Percentiles rank a stretch among this genome's conserved stretches.
Conservation (phyloP, 2,797 vertebrate species). For the Acanthiza pusilla region DNA sequence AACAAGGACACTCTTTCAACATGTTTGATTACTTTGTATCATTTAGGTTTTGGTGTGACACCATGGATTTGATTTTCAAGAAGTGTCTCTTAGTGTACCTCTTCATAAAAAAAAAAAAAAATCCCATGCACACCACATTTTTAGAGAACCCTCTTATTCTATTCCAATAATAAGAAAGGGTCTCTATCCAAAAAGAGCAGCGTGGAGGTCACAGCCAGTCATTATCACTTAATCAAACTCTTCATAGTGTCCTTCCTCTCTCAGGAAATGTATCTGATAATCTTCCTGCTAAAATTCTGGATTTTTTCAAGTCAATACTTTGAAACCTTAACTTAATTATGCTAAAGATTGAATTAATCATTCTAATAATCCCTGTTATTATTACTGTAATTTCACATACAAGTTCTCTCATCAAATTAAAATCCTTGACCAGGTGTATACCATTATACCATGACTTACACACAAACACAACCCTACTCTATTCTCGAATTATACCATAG, state of each 20-base stretch:
- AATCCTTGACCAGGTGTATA: not conserved
- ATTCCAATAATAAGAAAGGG: not conserved
- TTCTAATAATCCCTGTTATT: not conserved
- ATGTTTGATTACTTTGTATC: slow-evolving; percentile 6
- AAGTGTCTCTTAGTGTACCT: not conserved
- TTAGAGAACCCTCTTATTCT: not conserved
- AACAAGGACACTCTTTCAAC: not conserved
- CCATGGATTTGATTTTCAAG: not conserved
- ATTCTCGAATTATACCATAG: not conserved
- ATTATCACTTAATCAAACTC: not conserved
- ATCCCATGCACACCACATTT: not conserved
- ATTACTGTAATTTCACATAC: not conserved
- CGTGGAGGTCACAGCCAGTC: not conserved
- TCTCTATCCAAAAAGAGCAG: not conserved
- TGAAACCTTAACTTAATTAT: not conserved
- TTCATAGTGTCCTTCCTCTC: not conserved
- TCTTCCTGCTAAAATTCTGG: not conserved
- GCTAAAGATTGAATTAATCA: not conserved
- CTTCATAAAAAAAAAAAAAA: not conserved
- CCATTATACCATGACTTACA: not conserved
- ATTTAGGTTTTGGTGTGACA: not conserved
- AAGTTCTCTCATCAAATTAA: not conserved
- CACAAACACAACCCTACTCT: not conserved
- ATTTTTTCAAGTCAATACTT: not conserved
- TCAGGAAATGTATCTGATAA: not conserved